A percentile compares a stretch with the other conserved stretches of the same genome.
phyloP scores from a whole-genome alignment of 2,797 vertebrate species.

The Echeneis naucrates region DNA sequence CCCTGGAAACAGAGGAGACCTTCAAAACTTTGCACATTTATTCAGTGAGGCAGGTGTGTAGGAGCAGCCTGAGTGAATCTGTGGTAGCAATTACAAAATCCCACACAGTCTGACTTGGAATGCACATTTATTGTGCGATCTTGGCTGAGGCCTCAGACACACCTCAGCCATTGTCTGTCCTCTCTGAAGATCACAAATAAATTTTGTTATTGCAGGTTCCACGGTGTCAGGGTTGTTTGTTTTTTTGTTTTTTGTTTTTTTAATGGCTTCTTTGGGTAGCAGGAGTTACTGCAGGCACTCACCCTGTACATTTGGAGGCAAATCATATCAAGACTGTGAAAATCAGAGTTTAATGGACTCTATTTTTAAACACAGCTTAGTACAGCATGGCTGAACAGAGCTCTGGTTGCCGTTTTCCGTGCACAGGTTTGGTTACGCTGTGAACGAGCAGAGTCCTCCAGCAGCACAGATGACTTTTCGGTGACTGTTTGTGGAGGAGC shows the following conservation, averaged over 20 bases:
- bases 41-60: too few species aligned
- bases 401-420: conserved; percentile 44
- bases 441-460: conserved; percentile 44
- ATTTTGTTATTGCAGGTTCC: too few species aligned
- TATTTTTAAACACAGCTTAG: conserved; percentile 70
- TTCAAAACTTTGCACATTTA: too few species aligned
- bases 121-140: too few species aligned
- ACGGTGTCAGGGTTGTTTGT: too few species aligned
- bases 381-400: conserved; percentile 48
- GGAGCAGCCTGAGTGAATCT: too few species aligned
- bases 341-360: conserved; percentile 65
- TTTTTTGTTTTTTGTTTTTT: too few species aligned
- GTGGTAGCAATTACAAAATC: too few species aligned
- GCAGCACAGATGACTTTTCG: conserved; percentile 37
- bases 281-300: conserved; percentile 29
- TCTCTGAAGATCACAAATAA: too few species aligned
- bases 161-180: conserved; percentile 71
- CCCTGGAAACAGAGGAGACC: too few species aligned
- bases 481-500: conserved; percentile 29
- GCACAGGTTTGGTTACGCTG: conserved; percentile 45
- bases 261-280: conserved; percentile 14
- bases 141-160: conserved; percentile 46
- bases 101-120: too few species aligned
- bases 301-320: conserved; percentile 40
- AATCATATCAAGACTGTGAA: conserved; percentile 57